A percentile compares a stretch with the other conserved stretches of the same genome.
phyloP scores from a whole-genome alignment of 2,888 invertebrate species.

The Leptarthrus brevirostris region DNA sequence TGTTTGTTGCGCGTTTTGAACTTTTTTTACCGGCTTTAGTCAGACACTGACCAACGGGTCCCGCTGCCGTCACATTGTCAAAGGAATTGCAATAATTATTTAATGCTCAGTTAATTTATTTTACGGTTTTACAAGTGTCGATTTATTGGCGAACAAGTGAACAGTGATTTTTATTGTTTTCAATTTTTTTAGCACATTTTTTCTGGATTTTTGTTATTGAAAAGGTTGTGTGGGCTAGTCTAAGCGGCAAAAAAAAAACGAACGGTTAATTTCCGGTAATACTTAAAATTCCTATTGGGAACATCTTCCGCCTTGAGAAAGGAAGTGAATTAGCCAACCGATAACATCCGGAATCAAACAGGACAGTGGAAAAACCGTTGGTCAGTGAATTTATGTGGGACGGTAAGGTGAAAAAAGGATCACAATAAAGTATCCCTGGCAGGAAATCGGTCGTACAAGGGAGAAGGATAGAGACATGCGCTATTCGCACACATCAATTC shows the following conservation, averaged over 20 bases:
- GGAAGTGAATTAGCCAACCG: conserved; percentile 11
- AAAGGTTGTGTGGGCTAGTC: no score
- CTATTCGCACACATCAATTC: neutral
- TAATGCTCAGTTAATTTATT: neutral
- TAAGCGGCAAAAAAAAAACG: no score
- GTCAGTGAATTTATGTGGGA: conserved; percentile 6
- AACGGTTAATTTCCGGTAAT: no score
- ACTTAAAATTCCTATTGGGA: no score
- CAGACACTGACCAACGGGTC: conserved; percentile 9
- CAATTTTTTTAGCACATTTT: no score
- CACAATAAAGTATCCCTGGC: neutral
- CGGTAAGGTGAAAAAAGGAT: neutral
- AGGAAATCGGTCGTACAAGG: neutral
- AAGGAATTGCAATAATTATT: neutral
- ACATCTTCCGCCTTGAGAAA: no score
- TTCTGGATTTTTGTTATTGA: no score
- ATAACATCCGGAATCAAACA: neutral
- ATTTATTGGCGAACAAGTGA: conserved; percentile 2
- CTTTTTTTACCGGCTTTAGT: conserved; percentile 29
- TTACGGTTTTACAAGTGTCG: neutral
- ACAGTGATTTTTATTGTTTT: neutral
- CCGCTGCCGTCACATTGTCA: neutral
- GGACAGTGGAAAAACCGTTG: neutral
- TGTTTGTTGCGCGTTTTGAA: conserved; percentile 2
- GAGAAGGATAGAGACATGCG: conserved; percentile 29